These are phyloP conservation scores for Solenodon paradoxus DNA, from an alignment of 2,113 vertebrate genomes.

Conservation along the genomic window DNA sequence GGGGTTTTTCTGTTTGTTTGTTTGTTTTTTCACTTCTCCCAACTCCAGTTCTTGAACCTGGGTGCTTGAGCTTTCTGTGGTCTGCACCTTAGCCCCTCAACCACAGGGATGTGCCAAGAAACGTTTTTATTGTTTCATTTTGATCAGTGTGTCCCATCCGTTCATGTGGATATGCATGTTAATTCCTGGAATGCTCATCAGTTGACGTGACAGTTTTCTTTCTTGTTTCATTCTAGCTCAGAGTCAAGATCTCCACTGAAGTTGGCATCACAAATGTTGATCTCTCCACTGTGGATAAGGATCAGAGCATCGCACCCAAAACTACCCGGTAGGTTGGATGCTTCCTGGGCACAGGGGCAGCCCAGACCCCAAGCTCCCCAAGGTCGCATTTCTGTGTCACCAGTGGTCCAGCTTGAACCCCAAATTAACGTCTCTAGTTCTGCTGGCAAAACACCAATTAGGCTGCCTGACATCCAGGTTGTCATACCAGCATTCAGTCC, in stretches of 20 bases:
- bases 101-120: too few species aligned
- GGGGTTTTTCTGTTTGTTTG: too few species aligned
- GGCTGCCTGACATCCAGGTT: background rate
- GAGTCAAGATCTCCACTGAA: conserved; percentile 98
- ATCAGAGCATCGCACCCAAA: conserved; percentile 98
- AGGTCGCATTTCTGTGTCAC: background rate
- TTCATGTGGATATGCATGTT: background rate
- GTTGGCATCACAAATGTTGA: conserved; percentile 96
- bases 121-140: too few species aligned
- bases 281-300: conserved; percentile 97
- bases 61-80: too few species aligned
- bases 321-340: conserved; percentile 87
- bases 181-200: background rate
- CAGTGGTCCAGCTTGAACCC: background rate
- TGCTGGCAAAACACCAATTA: background rate
- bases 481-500: background rate
- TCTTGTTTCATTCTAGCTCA: conserved; percentile 85
- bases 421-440: background rate
- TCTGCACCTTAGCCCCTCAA: too few species aligned
- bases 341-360: background rate
- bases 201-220: background rate
- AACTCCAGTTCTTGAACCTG: too few species aligned
- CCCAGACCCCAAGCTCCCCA: background rate
- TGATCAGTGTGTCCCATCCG: too few species aligned
- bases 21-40: too few species aligned